These are phyloP conservation scores for Misgurnus mizolepis DNA, from an alignment of 2,113 vertebrate species.

Conservation along the genomic window DNA sequence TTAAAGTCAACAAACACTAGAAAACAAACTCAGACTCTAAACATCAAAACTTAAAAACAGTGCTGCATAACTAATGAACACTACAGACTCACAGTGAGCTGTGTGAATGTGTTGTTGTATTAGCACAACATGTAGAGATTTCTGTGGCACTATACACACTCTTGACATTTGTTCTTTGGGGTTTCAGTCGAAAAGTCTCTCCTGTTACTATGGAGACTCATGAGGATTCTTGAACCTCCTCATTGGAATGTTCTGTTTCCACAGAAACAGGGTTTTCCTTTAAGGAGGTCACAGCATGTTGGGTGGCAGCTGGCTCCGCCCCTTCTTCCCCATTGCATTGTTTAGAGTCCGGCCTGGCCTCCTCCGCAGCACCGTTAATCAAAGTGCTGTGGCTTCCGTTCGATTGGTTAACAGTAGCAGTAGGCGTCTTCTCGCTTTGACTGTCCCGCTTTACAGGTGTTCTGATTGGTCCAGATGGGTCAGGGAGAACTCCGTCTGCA, in stretches of 20 bases:
- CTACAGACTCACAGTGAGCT: too few relatives aligned
- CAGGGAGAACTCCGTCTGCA: constrained; percentile 55
- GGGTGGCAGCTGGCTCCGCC: neutral
- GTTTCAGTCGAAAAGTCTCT: constrained; percentile 3
- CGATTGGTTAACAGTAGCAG: constrained; percentile 54
- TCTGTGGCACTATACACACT: neutral
- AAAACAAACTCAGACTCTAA: too few relatives aligned
- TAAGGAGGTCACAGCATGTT: neutral
- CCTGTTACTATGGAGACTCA: constrained; percentile 50
- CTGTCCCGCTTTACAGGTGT: constrained; percentile 14
- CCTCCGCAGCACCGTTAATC: constrained; percentile 56
- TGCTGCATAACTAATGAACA: neutral
- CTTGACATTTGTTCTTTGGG: constrained; percentile 6
- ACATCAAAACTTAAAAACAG: neutral
- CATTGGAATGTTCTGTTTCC: constrained; percentile 41
- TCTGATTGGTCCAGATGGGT: constrained; percentile 41
- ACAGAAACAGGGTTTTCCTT: constrained; percentile 51
- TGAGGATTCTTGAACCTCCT: constrained; percentile 23
- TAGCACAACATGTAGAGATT: neutral
- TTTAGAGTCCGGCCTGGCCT: neutral
- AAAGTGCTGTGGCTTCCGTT: constrained; percentile 38
- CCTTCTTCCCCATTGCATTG: constrained; percentile 12
- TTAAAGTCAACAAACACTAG: neutral
- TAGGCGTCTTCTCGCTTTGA: constrained; percentile 22
- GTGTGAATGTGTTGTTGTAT: neutral